These are phyloP conservation scores for Campylomormyrus tamandua DNA, from an alignment of 2,113 vertebrate species.

Conservation along the genomic window DNA sequence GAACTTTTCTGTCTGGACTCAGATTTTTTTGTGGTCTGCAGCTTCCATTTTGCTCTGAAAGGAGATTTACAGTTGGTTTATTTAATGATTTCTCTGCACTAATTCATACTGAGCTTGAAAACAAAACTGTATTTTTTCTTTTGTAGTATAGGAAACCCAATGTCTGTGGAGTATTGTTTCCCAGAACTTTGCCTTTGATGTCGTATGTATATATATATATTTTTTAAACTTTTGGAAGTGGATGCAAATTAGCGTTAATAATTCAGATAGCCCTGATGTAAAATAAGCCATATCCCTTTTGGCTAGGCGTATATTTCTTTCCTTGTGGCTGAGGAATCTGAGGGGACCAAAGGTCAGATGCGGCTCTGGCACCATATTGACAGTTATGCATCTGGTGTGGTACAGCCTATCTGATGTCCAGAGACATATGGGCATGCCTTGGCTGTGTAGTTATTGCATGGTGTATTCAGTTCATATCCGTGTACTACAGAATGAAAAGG, in stretches of 20 bases:
- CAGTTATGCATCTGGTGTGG: background rate
- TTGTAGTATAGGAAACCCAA: background rate
- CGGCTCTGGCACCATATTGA: background rate
- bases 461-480: background rate
- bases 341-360: background rate
- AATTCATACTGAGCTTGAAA: slow-evolving; percentile 2
- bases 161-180: background rate
- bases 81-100: slow-evolving; percentile 3
- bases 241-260: background rate
- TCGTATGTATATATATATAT: background rate
- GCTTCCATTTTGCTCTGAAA: background rate
- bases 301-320: background rate
- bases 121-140: background rate
- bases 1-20: background rate
- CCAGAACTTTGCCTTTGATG: background rate
- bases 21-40: background rate
- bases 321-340: background rate
- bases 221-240: background rate
- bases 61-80: background rate
- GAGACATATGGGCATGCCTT: background rate
- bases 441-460: background rate
- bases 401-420: background rate
- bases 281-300: background rate
- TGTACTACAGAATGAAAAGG: background rate
- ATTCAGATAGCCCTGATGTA: background rate